Evolutionary conservation across 2,797 vertebrate species (phyloP).

Genomic region (Austrolebias charrua): DNA sequence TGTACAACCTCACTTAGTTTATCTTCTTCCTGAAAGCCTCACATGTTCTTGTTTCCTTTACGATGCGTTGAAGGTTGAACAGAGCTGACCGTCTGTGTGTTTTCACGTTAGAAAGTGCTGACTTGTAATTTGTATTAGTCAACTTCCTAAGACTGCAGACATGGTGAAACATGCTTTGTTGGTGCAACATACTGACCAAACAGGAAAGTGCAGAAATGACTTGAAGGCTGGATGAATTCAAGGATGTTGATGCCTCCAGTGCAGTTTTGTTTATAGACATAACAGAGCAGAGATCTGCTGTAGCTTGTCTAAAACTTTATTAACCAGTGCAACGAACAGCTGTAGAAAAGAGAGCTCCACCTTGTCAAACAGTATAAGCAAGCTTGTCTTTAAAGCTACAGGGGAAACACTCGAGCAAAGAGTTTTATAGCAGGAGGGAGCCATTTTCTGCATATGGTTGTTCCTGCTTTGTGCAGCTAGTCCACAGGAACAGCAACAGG

Average conservation of each 20-base stretch:
- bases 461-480: not conserved
- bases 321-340: no score
- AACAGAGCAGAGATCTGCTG: no score
- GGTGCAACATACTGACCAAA: not conserved
- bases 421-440: no score
- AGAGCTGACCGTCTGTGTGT: not conserved
- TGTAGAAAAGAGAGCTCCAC: no score
- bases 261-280: no score
- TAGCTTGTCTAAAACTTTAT: no score
- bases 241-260: no score
- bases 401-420: no score
- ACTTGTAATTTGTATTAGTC: not conserved
- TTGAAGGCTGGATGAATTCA: not conserved
- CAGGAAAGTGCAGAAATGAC: not conserved
- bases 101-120: constrained; percentile 1
- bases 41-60: not conserved
- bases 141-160: not conserved
- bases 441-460: not conserved
- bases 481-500: not conserved
- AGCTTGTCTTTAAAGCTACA: no score
- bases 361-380: no score
- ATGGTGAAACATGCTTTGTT: not conserved
- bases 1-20: not conserved
- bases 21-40: not conserved
- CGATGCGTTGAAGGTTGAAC: not conserved